Conservation (phyloP, 2,797 vertebrate genomes). For the Eidolon dupreanum region DNA sequence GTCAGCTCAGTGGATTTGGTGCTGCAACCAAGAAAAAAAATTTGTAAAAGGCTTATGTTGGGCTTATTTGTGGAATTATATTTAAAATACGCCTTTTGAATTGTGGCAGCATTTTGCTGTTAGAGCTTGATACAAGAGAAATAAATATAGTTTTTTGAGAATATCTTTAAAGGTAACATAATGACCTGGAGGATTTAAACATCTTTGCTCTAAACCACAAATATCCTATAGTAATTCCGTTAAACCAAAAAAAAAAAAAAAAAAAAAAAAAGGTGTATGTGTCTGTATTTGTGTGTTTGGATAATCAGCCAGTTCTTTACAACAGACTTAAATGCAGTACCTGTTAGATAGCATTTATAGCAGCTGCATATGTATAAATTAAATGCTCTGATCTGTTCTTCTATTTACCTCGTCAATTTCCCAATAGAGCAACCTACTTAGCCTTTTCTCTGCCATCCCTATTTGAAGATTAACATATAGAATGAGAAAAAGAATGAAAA, state of each 20-base stretch:
- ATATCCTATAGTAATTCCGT: not conserved
- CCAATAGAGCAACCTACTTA: not conserved
- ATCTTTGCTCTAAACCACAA: slow-evolving; percentile 38
- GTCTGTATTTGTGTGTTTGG: not conserved
- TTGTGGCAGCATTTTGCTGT: slow-evolving; percentile 36
- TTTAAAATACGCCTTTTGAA: slow-evolving; percentile 47
- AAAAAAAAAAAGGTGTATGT: not conserved
- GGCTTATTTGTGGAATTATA: slow-evolving; percentile 28
- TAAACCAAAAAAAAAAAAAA: not conserved
- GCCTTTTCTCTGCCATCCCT: not conserved
- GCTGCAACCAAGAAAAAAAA: not conserved
- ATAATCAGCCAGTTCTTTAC: not conserved
- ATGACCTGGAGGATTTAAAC: slow-evolving; percentile 16
- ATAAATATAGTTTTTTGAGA: slow-evolving; percentile 31
- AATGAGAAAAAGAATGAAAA: not conserved
- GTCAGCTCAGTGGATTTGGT: not conserved
- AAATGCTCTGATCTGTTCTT: slow-evolving; percentile 36
- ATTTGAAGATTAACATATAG: not conserved
- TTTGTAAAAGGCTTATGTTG: not conserved
- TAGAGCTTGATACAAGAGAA: slow-evolving; percentile 4
- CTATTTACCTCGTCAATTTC: slow-evolving; percentile 42
- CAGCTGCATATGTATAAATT: slow-evolving; percentile 34
- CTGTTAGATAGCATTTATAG: slow-evolving; percentile 41
- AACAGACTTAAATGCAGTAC: slow-evolving; percentile 27
- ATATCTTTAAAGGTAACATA: slow-evolving; percentile 20